Base-by-base conservation (phyloP, 2,113 vertebrate species). In the Hipposideros armiger region DNA sequence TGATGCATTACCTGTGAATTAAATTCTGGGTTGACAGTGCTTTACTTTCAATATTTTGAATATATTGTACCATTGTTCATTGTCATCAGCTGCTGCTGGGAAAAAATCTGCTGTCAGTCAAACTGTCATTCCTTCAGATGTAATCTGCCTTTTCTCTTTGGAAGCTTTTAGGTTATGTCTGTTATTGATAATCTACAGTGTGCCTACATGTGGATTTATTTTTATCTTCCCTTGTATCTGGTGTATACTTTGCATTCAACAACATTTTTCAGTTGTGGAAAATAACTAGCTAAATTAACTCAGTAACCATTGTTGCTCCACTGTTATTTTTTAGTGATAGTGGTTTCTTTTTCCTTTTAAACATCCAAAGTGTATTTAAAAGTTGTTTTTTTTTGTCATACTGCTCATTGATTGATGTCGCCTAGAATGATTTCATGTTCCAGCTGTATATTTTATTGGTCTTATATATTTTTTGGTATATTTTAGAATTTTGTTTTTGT, bases 401-500 rank as follows among this genome's bases (percentile, higher is more conserved):
- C 9, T 74, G 3, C 56, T 19, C 56, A 9, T 45, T 95, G 64
- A 58, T 36, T 62, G 15, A 22, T 81, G 16, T 47, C 47, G 83
- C 40, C 47, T 54, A 73, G n/a, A 89, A 17, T 84, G 30, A 83
- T n/a, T 78, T 95, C 7, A 58, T 54, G 13, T 72, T 66, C 11
- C 11, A 47, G 17, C 58, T 73, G 11, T 54, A 70, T 64, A 83
- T 96, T 92, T 87, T n/a, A 1, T 76, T 62, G 66, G 56, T 36
- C 30, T 85, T 54, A 47, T 45, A 14, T 24, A 0, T 36, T 64
- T 73, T 40, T 82, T 42, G 45, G n/a, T 52, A 32, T 67, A 60
- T 15, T 82, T 86, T 60, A 88, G 87, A 72, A 66, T 74, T 95
- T 56, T 54, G 40, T 22, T 60, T 81, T 69, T 93, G 47, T 17